Percentiles rank a stretch among this genome's conserved stretches.
Evolutionary conservation across 2,113 vertebrate species (phyloP).

Genomic region (Amphiprion ocellaris): DNA sequence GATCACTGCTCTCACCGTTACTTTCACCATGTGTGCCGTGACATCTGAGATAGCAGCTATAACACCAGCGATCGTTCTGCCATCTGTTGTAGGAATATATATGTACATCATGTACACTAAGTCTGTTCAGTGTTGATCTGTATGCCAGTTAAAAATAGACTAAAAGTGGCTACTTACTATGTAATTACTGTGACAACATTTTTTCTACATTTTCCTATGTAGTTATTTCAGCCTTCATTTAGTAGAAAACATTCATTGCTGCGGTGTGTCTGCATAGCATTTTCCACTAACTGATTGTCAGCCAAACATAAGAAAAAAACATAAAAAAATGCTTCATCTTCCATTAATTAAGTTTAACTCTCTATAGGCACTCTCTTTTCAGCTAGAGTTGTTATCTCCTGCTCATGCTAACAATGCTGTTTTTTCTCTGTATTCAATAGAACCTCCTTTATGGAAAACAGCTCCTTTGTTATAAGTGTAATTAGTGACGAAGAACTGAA

Average conservation of each 20-base stretch:
- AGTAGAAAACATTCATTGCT: neutral
- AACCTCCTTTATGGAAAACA: no score
- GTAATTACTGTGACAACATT: neutral
- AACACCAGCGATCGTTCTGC: neutral
- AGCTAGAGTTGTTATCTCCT: neutral
- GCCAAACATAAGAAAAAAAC: neutral
- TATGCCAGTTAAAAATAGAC: neutral
- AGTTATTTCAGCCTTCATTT: neutral
- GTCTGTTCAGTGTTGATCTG: neutral
- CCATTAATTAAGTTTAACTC: neutral
- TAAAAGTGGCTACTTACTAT: neutral
- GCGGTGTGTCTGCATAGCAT: neutral
- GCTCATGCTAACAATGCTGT: neutral
- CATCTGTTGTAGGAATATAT: slow-evolving; percentile 32
- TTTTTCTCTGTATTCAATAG: neutral
- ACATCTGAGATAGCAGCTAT: slow-evolving; percentile 5
- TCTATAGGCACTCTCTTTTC: neutral
- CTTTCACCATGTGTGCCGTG: slow-evolving; percentile 16
- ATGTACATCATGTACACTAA: neutral
- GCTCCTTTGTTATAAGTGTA: neutral
- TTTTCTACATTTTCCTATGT: neutral
- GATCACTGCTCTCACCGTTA: neutral
- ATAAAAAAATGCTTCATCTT: neutral
- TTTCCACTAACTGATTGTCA: neutral
- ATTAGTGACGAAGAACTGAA: neutral